Evolutionary conservation across 2,888 invertebrate species (phyloP).

Genomic region (Cephus rjabovi): DNA sequence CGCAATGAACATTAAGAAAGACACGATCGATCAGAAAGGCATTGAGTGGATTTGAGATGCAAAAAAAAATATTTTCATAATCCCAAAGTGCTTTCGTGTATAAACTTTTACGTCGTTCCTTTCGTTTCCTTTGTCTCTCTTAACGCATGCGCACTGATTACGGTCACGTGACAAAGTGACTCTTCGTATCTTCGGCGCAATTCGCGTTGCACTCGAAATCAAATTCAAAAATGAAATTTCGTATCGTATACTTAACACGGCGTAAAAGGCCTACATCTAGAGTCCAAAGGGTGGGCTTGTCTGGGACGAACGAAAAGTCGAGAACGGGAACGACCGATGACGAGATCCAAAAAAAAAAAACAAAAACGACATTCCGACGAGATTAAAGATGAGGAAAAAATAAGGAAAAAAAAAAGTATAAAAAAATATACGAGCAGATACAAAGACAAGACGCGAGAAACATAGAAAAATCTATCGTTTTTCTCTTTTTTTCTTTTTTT

Average conservation of each 20-base stretch:
- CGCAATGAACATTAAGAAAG: too few species aligned
- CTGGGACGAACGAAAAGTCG: constrained; percentile 10
- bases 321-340: constrained; percentile 15
- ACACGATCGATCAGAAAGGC: too few species aligned
- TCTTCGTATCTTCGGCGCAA: not conserved
- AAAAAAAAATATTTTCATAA: too few species aligned
- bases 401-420: not conserved
- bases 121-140: not conserved
- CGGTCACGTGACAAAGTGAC: not conserved
- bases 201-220: not conserved
- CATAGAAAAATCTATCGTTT: not conserved
- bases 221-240: constrained; percentile 6
- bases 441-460: not conserved
- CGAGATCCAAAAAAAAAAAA: not conserved
- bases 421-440: constrained; percentile 7
- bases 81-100: not conserved
- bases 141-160: not conserved
- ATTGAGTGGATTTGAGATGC: too few species aligned
- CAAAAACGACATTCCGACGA: not conserved
- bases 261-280: constrained; percentile 39
- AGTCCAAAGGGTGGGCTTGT: constrained; percentile 27
- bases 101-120: not conserved
- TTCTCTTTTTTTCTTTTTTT: not conserved
- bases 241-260: constrained; percentile 44
- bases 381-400: not conserved